phyloP scores from a whole-genome alignment of 2,888 invertebrate species.

The Zygothrica quintamaculata region DNA sequence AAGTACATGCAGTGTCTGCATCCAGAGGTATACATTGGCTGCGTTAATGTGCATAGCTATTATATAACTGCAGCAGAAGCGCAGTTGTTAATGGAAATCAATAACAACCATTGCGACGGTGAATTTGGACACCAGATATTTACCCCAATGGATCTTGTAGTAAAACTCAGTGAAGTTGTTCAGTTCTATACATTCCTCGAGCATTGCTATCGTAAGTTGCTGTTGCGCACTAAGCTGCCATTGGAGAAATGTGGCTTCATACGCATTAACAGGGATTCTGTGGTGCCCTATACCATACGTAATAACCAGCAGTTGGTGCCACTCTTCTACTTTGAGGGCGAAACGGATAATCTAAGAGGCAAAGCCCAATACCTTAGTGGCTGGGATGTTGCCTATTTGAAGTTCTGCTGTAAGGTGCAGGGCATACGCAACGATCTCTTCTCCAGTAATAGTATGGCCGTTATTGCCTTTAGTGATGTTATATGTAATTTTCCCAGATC shows the following conservation, averaged over 20 bases:
- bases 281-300: constrained; percentile 95
- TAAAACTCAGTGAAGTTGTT: constrained; percentile 93
- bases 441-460: constrained; percentile 95
- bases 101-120: constrained; percentile 94
- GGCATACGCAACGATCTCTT: constrained; percentile 96
- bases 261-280: constrained; percentile 95
- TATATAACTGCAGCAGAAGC: constrained; percentile 96
- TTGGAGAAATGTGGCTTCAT: constrained; percentile 95
- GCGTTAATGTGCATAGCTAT: constrained; percentile 95
- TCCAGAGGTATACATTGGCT: constrained; percentile 94
- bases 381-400: constrained; percentile 96
- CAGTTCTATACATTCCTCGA: constrained; percentile 96
- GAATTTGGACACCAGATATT: constrained; percentile 95
- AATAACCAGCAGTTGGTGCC: constrained; percentile 95
- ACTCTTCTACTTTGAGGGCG: constrained; percentile 93
- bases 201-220: constrained; percentile 93
- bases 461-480: constrained; percentile 95
- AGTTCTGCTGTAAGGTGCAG: constrained; percentile 97
- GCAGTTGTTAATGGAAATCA: constrained; percentile 95
- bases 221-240: constrained; percentile 88
- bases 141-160: constrained; percentile 94
- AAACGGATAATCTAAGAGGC: constrained; percentile 94
- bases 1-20: constrained; percentile 95
- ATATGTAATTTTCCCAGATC: constrained; percentile 95
- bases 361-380: constrained; percentile 94